Conservation (phyloP, 2,113 vertebrate genomes). For the Perognathus longimembris region DNA sequence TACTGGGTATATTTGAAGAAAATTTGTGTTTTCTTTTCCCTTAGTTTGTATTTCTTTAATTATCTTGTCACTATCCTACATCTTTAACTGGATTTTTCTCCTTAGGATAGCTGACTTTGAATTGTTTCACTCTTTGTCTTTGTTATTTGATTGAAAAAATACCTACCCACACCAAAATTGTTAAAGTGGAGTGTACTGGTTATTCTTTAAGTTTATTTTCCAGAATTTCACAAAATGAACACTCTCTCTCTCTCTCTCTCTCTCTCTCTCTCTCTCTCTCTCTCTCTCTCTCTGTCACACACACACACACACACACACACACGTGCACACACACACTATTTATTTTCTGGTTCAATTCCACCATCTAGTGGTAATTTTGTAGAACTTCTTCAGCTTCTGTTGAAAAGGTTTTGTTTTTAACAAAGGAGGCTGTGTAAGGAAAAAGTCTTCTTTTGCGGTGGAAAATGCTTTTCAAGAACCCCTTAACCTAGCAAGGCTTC, state of each 20-base stretch:
- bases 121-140: not conserved
- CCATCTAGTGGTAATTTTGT: slow-evolving; percentile 65
- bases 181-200: not conserved
- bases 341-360: not conserved
- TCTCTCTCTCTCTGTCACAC: no score
- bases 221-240: no score
- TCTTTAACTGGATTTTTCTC: not conserved
- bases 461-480: not conserved
- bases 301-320: no score
- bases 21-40: not conserved
- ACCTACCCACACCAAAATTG: not conserved
- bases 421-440: not conserved
- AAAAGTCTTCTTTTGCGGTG: not conserved
- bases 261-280: no score
- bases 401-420: not conserved
- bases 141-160: slow-evolving; percentile 5
- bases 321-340: not conserved
- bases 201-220: not conserved
- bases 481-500: not conserved
- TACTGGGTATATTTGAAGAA: not conserved
- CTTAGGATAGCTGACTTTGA: not conserved
- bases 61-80: not conserved
- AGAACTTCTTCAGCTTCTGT: not conserved
- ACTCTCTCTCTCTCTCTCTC: not conserved
- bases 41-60: not conserved